Base-by-base conservation (phyloP, 2,888 invertebrate species). In the Plagodis pulveraria region DNA sequence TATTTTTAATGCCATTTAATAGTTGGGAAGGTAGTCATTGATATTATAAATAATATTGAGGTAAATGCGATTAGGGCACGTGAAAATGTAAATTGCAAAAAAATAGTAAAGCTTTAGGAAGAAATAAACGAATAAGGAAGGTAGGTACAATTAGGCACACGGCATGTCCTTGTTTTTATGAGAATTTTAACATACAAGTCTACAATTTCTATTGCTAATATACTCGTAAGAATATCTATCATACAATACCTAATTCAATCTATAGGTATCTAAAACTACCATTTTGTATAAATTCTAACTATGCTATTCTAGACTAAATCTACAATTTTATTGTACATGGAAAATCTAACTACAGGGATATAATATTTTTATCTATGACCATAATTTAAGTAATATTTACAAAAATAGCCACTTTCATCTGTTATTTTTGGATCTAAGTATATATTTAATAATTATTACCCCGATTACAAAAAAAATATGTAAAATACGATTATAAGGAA, bases 301-400 rank as follows among this genome's bases (percentile, higher is more conserved):
- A 89, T 67, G 78, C 86, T 87, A 89, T 86, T 70, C 80, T n/a
- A 52, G 85, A 86, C 78, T 85, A 81, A 81, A 84, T 87, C 91
- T 91, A 91, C 88, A 89, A 86, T 90, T 89, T 88, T 84, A 90
- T 89, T 91, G 89, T 92, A 91, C 91, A 91, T 87, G 88, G 83
- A 59, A 86, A 86, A 90, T 85, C 91, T 91, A 91, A 74, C 90
- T 89, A 91, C 84, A 82, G 87, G 87, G 82, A 83, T 84, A 88
- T 87, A 89, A 77, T 57, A 79, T 63, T 81, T 86, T 86, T 79
- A 85, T 84, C 84, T 89, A 90, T 87, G 83, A 85, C 54, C 86
- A 89, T 89, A 89, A 87, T 88, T 89, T 89, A 91, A 86, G 86
- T 89, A 88, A 86, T 91, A 91, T 91, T 91, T 91, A 91, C 91